Evolutionary conservation across 2,113 vertebrate genomes (phyloP).

Genomic region (Archocentrus centrarchus): DNA sequence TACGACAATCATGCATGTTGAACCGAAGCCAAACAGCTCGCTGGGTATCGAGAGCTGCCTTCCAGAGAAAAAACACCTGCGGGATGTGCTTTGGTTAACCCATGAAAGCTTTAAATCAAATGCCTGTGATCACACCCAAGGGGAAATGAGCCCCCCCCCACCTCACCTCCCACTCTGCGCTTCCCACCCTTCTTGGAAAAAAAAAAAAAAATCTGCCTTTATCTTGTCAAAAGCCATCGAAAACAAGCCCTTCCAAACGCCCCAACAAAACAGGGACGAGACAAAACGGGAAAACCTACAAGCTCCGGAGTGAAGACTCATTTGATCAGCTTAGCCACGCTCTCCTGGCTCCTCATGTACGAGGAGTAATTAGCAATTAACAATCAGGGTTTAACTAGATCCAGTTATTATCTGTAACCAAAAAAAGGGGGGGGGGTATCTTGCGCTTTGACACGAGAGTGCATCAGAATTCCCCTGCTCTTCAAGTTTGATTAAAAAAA

Average conservation of each 20-base stretch:
- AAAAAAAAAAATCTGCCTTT: slow-evolving; percentile 63
- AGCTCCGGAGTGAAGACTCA: slow-evolving; percentile 60
- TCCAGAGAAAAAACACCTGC: slow-evolving; percentile 71
- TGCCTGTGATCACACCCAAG: slow-evolving; percentile 61
- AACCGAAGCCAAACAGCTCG: slow-evolving; percentile 57
- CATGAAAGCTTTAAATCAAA: slow-evolving; percentile 75
- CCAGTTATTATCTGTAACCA: slow-evolving; percentile 69
- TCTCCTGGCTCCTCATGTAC: slow-evolving; percentile 73
- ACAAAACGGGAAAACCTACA: slow-evolving; percentile 63
- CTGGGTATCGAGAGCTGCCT: slow-evolving; percentile 34
- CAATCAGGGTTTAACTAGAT: slow-evolving; percentile 75
- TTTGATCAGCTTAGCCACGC: slow-evolving; percentile 78
- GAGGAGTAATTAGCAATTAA: slow-evolving; percentile 81
- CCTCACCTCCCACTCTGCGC: background rate
- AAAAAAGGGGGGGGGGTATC: background rate
- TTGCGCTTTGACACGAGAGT: slow-evolving; percentile 38
- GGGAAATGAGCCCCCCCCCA: slow-evolving; percentile 29
- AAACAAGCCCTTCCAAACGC: slow-evolving; percentile 63
- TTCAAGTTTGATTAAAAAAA: slow-evolving; percentile 38
- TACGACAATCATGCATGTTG: slow-evolving; percentile 47
- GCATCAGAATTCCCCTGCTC: slow-evolving; percentile 50
- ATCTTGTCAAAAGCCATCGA: slow-evolving; percentile 64
- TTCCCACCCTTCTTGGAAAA: slow-evolving; percentile 8
- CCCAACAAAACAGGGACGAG: slow-evolving; percentile 36
- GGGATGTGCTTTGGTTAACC: slow-evolving; percentile 73